phyloP scores from a whole-genome alignment of 1,140 invertebrate species.

The Diachasmimorpha longicaudata region DNA sequence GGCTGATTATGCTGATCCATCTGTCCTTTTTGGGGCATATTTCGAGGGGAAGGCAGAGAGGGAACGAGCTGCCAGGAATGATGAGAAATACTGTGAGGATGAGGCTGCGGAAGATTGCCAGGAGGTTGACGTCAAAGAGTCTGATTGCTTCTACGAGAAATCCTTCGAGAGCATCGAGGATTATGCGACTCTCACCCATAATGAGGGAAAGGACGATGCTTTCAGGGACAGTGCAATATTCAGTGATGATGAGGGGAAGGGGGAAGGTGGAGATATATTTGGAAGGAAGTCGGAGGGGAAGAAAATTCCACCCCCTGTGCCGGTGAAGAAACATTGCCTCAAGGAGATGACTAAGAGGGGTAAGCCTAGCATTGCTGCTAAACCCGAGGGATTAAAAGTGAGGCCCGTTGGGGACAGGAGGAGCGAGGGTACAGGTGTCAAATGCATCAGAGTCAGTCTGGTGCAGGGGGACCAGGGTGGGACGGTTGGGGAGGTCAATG shows the following conservation, averaged over 20 bases:
- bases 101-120: constrained; percentile 32
- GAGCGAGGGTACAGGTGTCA: not conserved
- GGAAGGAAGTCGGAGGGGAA: constrained; percentile 32
- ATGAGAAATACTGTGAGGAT: not conserved
- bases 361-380: constrained; percentile 43
- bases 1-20: constrained; percentile 84
- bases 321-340: constrained; percentile 41
- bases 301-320: constrained; percentile 54
- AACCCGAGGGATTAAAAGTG: constrained; percentile 46
- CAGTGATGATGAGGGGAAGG: constrained; percentile 72
- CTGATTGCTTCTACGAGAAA: constrained; percentile 76
- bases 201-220: constrained; percentile 64
- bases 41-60: not conserved
- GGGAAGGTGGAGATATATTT: constrained; percentile 8
- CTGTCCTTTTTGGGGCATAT: constrained; percentile 61
- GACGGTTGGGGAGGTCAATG: constrained; percentile 28
- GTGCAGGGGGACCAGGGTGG: constrained; percentile 1
- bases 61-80: not conserved
- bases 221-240: constrained; percentile 86
- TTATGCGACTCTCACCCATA: constrained; percentile 34
- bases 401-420: constrained; percentile 18
- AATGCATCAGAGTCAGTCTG: not conserved
- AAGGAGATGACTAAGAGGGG: constrained; percentile 1
- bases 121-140: constrained; percentile 51
- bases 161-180: constrained; percentile 79